Conservation (phyloP, 2,888 invertebrate genomes). For the Drosophila buzzatii region DNA sequence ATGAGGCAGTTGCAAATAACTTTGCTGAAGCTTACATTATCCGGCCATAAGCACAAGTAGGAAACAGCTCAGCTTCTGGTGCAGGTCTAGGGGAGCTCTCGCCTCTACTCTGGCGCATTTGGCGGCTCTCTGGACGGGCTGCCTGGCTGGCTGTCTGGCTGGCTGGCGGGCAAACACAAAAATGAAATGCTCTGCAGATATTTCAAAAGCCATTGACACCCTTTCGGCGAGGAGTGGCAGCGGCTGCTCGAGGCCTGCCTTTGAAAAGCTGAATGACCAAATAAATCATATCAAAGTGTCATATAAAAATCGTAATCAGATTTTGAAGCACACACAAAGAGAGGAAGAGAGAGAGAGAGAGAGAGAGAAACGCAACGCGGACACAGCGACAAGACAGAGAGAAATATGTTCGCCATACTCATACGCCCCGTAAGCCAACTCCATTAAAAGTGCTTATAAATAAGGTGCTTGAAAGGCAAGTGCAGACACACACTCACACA, state of each 20-base stretch:
- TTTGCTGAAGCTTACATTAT: conserved; percentile 75
- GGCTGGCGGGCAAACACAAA: conserved; percentile 62
- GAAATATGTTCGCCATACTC: conserved; percentile 63
- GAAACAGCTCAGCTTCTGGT: conserved; percentile 63
- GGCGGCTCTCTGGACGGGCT: conserved; percentile 32
- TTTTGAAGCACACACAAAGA: conserved; percentile 80
- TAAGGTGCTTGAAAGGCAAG: conserved; percentile 81
- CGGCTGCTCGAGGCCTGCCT: conserved; percentile 71
- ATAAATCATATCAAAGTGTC: conserved; percentile 85
- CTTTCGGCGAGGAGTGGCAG: conserved; percentile 64
- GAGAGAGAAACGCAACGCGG: conserved; percentile 23
- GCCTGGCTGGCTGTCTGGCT: conserved; percentile 49
- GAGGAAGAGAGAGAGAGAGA: conserved; percentile 8
- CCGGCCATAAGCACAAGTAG: conserved; percentile 76
- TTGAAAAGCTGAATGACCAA: conserved; percentile 83
- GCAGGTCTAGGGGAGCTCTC: conserved; percentile 15
- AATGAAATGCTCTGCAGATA: conserved; percentile 76
- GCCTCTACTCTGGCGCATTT: conserved; percentile 1
- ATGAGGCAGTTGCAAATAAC: conserved; percentile 75
- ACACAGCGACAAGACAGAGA: conserved; percentile 32
- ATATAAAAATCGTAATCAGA: conserved; percentile 86
- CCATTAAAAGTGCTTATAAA: conserved; percentile 82
- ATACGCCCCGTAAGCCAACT: conserved; percentile 74
- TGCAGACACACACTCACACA: conserved; percentile 54
- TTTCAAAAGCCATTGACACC: conserved; percentile 83